phyloP scores from a whole-genome alignment of 2,888 invertebrate genomes.

The Achlya flavicornis region DNA sequence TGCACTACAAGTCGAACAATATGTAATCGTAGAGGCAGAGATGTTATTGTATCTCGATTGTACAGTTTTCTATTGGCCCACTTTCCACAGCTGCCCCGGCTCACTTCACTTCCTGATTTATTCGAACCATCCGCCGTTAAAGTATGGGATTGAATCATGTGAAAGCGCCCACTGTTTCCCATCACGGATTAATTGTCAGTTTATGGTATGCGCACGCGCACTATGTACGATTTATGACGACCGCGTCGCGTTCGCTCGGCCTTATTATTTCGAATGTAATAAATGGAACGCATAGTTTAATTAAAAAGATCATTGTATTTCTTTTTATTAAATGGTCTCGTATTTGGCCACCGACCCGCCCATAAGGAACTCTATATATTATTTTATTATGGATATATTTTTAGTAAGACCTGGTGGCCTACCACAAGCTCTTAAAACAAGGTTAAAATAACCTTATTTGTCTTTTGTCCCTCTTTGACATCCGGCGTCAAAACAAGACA shows the following conservation, averaged over 20 bases:
- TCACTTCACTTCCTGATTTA: conserved; percentile 39
- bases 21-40: conserved; percentile 5
- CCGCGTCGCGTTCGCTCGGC: not conserved
- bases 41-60: conserved; percentile 25
- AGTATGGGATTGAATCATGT: conserved; percentile 36
- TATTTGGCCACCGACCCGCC: no score
- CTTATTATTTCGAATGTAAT: conserved; percentile 1
- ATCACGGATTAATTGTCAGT: conserved; percentile 54
- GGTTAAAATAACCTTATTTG: no score
- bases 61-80: conserved; percentile 28
- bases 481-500: no score
- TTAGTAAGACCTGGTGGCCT: no score
- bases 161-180: conserved; percentile 46
- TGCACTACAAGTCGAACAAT: conserved; percentile 12
- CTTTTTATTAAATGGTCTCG: no score
- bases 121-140: conserved; percentile 22
- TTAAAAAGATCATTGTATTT: no score
- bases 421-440: no score
- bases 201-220: conserved; percentile 35
- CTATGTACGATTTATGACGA: conserved; percentile 3
- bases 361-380: no score
- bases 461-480: no score
- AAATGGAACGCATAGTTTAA: not conserved
- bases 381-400: no score
- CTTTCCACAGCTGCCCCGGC: conserved; percentile 43